Percentiles rank a stretch among this genome's conserved stretches.
Evolutionary conservation across 2,113 vertebrate genomes (phyloP).

Genomic region (Clarias batrachus): DNA sequence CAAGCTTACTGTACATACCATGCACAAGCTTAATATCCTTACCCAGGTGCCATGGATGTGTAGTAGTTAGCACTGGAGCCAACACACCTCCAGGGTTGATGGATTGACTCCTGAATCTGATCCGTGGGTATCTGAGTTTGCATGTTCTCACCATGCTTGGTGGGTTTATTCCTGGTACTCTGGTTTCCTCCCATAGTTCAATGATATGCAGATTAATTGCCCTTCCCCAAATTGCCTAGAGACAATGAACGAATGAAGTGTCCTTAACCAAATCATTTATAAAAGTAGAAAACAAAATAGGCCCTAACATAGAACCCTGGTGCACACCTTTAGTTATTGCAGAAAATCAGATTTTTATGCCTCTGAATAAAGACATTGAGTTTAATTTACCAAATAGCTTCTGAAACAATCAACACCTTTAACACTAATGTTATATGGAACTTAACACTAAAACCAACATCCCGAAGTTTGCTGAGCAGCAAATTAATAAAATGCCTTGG

Average conservation of each 20-base stretch:
- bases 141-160: no score
- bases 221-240: neutral
- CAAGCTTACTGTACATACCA: constrained; percentile 18
- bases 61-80: neutral
- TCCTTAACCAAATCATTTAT: constrained; percentile 4
- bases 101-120: no score
- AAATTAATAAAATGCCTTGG: constrained; percentile 14
- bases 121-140: no score
- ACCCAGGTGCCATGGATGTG: neutral
- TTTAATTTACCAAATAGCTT: constrained; percentile 10
- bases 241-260: neutral
- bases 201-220: no score
- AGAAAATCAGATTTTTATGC: constrained; percentile 18
- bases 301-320: neutral
- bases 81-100: no score
- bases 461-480: neutral
- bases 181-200: no score
- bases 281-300: constrained; percentile 15
- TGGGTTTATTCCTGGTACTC: no score
- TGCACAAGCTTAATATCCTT: neutral
- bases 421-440: neutral
- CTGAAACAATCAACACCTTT: neutral
- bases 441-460: neutral
- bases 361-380: neutral
- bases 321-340: constrained; percentile 12